These are phyloP conservation scores for Rotaria sp. DNA, from an alignment of 2,888 invertebrate genomes.

Conservation along the genomic window DNA sequence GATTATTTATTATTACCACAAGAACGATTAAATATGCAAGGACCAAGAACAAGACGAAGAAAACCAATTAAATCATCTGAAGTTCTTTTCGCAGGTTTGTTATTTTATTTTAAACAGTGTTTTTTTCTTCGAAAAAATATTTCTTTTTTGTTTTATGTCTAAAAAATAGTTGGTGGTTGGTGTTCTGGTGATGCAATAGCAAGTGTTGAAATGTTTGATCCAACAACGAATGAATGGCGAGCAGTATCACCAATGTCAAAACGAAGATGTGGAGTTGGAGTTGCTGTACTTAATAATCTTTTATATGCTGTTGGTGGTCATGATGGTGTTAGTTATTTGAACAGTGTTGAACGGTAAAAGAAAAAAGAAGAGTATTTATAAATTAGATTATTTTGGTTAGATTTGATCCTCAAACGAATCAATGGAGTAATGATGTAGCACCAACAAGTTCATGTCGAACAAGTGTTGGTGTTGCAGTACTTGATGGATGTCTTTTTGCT, in stretches of 20 bases:
- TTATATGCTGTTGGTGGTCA: constrained; percentile 92
- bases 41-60: constrained; percentile 79
- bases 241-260: constrained; percentile 99
- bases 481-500: constrained; percentile 76
- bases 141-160: background rate
- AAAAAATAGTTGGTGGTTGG: constrained; percentile 75
- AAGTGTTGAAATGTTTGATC: constrained; percentile 92
- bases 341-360: constrained; percentile 70
- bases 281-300: constrained; percentile 88
- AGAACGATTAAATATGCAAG: constrained; percentile 56
- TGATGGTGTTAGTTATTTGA: constrained; percentile 85
- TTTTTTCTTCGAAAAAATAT: background rate
- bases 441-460: constrained; percentile 97
- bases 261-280: constrained; percentile 94
- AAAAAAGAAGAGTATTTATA: background rate
- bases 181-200: constrained; percentile 98
- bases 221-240: constrained; percentile 88
- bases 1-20: constrained; percentile 85
- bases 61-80: constrained; percentile 90
- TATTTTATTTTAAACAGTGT: background rate
- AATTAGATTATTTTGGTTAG: background rate
- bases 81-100: constrained; percentile 52
- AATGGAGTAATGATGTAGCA: constrained; percentile 97
- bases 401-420: constrained; percentile 81
- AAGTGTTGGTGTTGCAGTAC: constrained; percentile 89